Percentiles rank a stretch among this genome's conserved stretches.
Evolutionary conservation across 1,140 invertebrate species (phyloP).

Genomic region (Metaphire vulgaris): DNA sequence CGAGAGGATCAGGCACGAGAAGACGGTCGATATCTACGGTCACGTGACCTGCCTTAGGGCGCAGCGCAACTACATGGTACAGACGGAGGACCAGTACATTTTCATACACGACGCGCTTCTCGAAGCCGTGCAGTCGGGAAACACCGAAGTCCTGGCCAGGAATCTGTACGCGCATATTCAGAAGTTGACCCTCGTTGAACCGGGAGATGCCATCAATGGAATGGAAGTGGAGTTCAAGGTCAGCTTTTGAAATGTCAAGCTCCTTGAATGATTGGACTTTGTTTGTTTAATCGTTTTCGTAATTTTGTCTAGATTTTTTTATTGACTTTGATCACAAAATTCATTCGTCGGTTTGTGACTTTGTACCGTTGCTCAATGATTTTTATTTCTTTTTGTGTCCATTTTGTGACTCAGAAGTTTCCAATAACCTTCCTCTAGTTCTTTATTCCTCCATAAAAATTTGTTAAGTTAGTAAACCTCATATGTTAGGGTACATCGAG

Average conservation of each 20-base stretch:
- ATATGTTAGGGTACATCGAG: no score
- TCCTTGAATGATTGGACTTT: no score
- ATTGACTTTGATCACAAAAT: background rate
- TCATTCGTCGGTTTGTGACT: background rate
- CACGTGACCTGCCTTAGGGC: slow-evolving; percentile 94
- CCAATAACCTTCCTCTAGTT: no score
- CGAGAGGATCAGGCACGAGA: slow-evolving; percentile 65
- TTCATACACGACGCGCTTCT: slow-evolving; percentile 91
- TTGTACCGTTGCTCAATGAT: no score
- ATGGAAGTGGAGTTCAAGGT: slow-evolving; percentile 98
- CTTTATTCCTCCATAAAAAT: no score
- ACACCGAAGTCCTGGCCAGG: slow-evolving; percentile 84
- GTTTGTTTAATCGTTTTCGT: background rate
- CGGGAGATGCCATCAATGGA: slow-evolving; percentile 63
- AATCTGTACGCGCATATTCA: slow-evolving; percentile 91
- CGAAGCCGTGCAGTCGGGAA: slow-evolving; percentile 90
- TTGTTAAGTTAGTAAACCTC: no score
- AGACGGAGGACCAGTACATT: slow-evolving; percentile 99
- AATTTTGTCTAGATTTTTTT: slow-evolving; percentile 5
- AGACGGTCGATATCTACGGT: slow-evolving; percentile 97
- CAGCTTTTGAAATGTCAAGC: no score
- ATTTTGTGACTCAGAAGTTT: no score
- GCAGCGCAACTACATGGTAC: slow-evolving; percentile 67
- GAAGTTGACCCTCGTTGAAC: slow-evolving; percentile 59
- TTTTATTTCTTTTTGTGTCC: no score